Percentiles rank a stretch among this genome's conserved stretches.
phyloP scores from a whole-genome alignment of 64 coral and sea anemone genomes.

The Stichodactyla mertensii region DNA sequence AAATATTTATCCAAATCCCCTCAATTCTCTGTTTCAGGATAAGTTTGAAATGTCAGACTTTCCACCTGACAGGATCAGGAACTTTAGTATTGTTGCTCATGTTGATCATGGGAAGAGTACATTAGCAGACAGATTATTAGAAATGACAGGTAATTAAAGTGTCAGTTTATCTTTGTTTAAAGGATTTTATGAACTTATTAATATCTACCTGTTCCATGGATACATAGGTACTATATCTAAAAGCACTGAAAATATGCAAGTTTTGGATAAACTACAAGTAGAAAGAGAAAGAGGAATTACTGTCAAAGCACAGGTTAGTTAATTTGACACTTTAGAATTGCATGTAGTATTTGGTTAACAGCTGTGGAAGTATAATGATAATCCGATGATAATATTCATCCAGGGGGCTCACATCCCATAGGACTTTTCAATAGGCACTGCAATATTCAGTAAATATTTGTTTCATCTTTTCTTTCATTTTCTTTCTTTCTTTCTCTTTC shows the following conservation, averaged over 20 bases:
- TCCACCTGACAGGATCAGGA: conserved; percentile 75
- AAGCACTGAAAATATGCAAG: conserved; percentile 82
- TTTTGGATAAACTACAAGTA: conserved; percentile 94
- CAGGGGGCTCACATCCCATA: no score
- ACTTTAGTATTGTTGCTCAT: conserved; percentile 97
- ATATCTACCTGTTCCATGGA: not conserved
- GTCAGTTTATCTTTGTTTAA: not conserved
- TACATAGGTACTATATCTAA: conserved; percentile 84
- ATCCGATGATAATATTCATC: no score
- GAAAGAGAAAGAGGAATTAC: conserved; percentile 98
- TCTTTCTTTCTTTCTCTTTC: not conserved
- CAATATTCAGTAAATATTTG: no score
- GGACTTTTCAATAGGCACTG: no score
- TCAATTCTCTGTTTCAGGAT: conserved; percentile 31
- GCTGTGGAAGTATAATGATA: not conserved
- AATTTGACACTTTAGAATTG: not conserved
- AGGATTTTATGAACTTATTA: not conserved
- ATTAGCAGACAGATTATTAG: conserved; percentile 88
- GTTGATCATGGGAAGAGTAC: conserved; percentile 99
- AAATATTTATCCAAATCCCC: no score
- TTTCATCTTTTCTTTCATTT: not conserved
- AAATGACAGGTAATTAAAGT: conserved; percentile 73
- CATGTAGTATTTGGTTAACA: not conserved
- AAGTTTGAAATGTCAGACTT: conserved; percentile 74
- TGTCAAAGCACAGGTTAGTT: conserved; percentile 85